Percentiles rank a stretch among this genome's conserved stretches.
These are phyloP conservation scores for Archilochus colubris DNA, from an alignment of 2,113 vertebrate genomes.

Conservation along the genomic window DNA sequence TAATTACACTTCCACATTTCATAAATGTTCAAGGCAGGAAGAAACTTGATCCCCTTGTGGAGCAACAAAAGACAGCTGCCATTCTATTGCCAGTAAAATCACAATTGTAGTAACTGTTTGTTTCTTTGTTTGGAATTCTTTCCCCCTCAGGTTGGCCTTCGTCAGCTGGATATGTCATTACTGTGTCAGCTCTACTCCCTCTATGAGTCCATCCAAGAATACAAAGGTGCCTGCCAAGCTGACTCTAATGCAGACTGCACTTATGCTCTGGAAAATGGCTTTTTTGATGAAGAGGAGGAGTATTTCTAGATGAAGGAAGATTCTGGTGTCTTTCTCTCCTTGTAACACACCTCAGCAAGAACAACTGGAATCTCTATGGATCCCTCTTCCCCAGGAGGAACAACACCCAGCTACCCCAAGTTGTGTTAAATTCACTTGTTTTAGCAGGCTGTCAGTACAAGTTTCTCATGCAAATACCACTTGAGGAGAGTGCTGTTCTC, in stretches of 20 bases:
- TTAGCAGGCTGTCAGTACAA: conserved; percentile 5
- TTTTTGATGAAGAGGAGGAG: conserved; percentile 95
- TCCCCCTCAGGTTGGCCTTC: conserved; percentile 88
- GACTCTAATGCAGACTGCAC: conserved; percentile 85
- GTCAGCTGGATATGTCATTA: conserved; percentile 98
- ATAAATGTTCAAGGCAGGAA: background rate
- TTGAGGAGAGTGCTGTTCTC: conserved; percentile 39
- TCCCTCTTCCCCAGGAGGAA: background rate
- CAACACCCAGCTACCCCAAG: background rate
- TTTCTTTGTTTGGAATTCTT: background rate
- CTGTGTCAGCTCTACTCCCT: conserved; percentile 97
- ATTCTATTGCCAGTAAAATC: background rate
- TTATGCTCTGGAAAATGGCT: conserved; percentile 89
- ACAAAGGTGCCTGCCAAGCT: conserved; percentile 95
- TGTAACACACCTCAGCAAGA: conserved; percentile 12
- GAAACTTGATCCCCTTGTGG: background rate
- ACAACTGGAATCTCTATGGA: conserved; percentile 75
- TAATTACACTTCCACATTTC: background rate
- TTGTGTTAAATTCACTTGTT: conserved; percentile 37
- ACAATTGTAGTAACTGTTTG: background rate
- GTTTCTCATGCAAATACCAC: conserved; percentile 57
- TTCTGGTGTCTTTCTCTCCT: conserved; percentile 23
- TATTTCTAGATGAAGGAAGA: conserved; percentile 80
- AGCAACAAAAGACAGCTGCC: background rate
- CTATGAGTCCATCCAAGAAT: conserved; percentile 98